Evolutionary conservation across 2,113 vertebrate genomes (phyloP), one percentile per base, ranked within the genome.

Genomic region (Solenodon paradoxus): DNA sequence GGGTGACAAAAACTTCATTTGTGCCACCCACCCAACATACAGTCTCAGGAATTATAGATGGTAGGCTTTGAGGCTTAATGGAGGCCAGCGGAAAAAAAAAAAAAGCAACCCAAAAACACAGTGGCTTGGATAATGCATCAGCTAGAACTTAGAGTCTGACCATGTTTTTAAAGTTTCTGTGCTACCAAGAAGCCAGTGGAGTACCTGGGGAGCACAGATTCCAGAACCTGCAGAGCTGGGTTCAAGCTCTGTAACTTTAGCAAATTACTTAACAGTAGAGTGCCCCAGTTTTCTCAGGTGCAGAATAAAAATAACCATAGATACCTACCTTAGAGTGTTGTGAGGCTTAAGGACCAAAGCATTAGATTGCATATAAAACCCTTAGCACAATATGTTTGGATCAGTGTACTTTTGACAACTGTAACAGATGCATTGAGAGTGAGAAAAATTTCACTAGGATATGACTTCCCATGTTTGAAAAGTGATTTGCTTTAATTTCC

Each of bases 41-140:
- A 97, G 93, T 93, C n/a, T n/a, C 79, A 95, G 93, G 74, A 96
- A 96, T 38, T 95, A 47, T 83, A 28, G 68, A 66, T 83, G 75
- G 42, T 80, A 83, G 59, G 79, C 53, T 69, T 82, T 69, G 20
- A 85, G 72, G 40, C 40, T 75, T 95, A 83, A 61, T 61, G 71
- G 55, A 91, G 42, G 20, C 28, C 55, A 86, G n/a, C 79, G 83
- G 68, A 84, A 75, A 35, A 72, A 77, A 24, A 61, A 68, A 66
- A 42, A 47, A 78, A 86, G 30, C 81, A 45, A 49, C 79, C 93
- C 3, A n/a, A n/a, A n/a, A n/a, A n/a, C n/a, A 38, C 47, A 22
- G 55, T 88, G 35, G 15, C 22, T 83, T 94, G 38, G 32, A 20
- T 91, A 88, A 47, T 88, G 7, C 82, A 45, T 88, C 32, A 57